Conservation (phyloP, 1,140 invertebrate species). For the Drosophila kanapiae region DNA sequence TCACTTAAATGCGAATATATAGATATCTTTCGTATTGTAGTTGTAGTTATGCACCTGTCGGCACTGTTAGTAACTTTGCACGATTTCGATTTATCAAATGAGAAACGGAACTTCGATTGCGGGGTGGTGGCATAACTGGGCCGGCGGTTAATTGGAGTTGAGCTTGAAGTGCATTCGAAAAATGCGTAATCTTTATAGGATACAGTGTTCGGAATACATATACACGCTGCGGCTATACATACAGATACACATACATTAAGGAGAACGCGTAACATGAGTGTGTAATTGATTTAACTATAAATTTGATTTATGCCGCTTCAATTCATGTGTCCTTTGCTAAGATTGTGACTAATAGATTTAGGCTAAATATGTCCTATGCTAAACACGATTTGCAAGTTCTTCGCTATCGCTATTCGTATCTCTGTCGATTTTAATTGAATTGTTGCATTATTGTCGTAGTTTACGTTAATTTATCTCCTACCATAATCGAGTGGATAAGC, state of each 20-base stretch:
- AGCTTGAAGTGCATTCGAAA: constrained; percentile 26
- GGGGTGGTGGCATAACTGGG: constrained; percentile 1
- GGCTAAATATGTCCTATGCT: constrained; percentile 32
- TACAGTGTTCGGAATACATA: constrained; percentile 14
- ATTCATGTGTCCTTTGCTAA: constrained; percentile 44
- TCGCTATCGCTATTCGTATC: constrained; percentile 31
- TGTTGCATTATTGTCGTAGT: constrained; percentile 83
- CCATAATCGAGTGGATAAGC: constrained; percentile 60
- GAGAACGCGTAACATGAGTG: constrained; percentile 32
- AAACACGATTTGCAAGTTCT: constrained; percentile 29
- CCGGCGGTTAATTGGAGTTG: constrained; percentile 20
- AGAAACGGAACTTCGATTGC: constrained; percentile 14
- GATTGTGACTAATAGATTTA: constrained; percentile 67
- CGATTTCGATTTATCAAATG: constrained; percentile 13
- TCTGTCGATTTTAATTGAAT: constrained; percentile 78
- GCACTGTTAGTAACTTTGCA: constrained; percentile 43
- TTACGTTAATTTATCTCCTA: constrained; percentile 76
- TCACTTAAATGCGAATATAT: constrained; percentile 1
- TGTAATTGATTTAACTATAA: constrained; percentile 62
- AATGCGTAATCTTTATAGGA: constrained; percentile 38
- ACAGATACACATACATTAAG: constrained; percentile 37
- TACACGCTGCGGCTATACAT: constrained; percentile 23
- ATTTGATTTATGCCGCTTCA: constrained; percentile 67
- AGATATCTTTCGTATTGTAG: constrained; percentile 11
- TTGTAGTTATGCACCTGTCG: constrained; percentile 18